Percentiles rank a stretch among this genome's conserved stretches.
phyloP scores from a whole-genome alignment of 2,113 vertebrate species.

The Puntigrus tetrazona region DNA sequence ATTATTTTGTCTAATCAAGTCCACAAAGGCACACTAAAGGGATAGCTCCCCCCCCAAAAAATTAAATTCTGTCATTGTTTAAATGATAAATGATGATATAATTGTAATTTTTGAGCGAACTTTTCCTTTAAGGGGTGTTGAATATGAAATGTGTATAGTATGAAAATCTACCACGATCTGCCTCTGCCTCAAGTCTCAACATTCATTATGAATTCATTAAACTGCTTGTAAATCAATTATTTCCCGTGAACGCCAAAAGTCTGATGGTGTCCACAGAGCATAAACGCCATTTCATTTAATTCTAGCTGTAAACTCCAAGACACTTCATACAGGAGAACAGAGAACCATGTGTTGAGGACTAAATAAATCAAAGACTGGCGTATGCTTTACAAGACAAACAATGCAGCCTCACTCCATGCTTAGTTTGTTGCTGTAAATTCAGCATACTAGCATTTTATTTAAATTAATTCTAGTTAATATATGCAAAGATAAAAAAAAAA shows the following conservation, averaged over 20 bases:
- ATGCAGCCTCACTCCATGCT: neutral
- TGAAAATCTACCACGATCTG: neutral
- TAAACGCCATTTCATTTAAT: neutral
- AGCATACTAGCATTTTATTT: neutral
- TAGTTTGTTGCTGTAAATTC: neutral
- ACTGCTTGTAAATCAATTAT: conserved; percentile 14
- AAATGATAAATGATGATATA: neutral
- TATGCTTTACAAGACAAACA: neutral
- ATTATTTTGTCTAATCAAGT: neutral
- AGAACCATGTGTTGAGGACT: neutral
- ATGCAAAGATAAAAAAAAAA: conserved; percentile 7
- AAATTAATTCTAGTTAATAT: neutral
- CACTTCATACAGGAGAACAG: neutral
- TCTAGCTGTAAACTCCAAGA: neutral
- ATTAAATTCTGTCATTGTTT: neutral
- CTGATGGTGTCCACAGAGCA: neutral
- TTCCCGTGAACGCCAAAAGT: neutral
- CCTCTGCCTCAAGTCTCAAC: neutral
- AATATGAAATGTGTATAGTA: neutral
- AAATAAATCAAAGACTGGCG: neutral
- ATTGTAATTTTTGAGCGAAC: neutral
- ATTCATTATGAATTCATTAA: neutral
- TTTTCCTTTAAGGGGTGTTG: neutral
- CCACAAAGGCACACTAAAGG: neutral
- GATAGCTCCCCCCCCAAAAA: neutral